Evolutionary conservation across 2,113 vertebrate genomes (phyloP), one percentile per base, ranked within the genome.

Genomic region (Lasiurus cinereus): DNA sequence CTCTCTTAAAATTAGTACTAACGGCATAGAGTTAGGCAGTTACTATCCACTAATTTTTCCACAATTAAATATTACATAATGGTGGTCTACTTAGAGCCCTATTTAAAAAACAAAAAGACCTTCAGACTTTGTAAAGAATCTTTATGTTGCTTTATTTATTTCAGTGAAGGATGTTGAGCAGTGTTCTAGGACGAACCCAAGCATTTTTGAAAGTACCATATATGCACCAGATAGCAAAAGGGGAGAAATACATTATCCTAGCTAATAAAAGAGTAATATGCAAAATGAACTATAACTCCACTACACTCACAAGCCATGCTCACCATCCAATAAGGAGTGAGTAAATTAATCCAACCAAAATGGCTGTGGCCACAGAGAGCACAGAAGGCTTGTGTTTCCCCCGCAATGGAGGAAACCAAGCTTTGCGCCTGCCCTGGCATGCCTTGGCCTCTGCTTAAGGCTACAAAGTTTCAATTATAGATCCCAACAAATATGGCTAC

Each of bases 201-300:
- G 11, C 77, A 82, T 78, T 83, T 95, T 85, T 96, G 1, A 67
- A 94, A 93, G 76, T 73, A 76, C 31, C 18, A 78, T 83, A 33
- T 14, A 3, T 73, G 19, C 84, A 69, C 9, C 79, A 33, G 94
- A 62, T 36, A 67, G 46, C 43, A 8, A 91, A 88, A 91, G 43
- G 29, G 2, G 27, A 62, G 43, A 84, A 56, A 62, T 62, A 27
- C 10, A 27, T 62, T 62, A 62, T 15, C 50, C 50, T 52, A 52
- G 4, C 14, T 50, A 15, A 50, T 50, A 50, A 50, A 14, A 15
- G 14, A 50, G 13, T 14, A 50, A 50, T 50, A 50, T 50, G 50
- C 50, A n/a, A 50, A 50, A n/a, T n/a, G n/a, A n/a, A n/a, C n/a
- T n/a, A n/a, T n/a, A n/a, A n/a, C n/a, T n/a, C n/a, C n/a, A n/a